A percentile compares a stretch with the other conserved stretches of the same genome.
These are phyloP conservation scores for Cynaeus angustus DNA, from an alignment of 2,888 invertebrate species.

Conservation along the genomic window DNA sequence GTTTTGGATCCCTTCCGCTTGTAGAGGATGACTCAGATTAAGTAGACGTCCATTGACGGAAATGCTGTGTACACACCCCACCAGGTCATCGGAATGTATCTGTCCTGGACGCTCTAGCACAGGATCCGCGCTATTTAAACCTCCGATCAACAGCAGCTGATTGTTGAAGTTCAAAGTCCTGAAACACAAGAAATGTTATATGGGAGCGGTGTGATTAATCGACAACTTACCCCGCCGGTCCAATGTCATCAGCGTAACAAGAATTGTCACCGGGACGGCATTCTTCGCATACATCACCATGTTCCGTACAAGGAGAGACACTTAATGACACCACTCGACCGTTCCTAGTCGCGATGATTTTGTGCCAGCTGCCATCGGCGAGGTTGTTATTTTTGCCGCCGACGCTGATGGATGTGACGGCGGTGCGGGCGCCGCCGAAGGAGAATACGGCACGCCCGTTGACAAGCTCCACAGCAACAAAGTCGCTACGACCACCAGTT, in stretches of 20 bases:
- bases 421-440: slow-evolving; percentile 91
- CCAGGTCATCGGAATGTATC: slow-evolving; percentile 92
- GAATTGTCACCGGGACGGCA: slow-evolving; percentile 87
- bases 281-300: slow-evolving; percentile 90
- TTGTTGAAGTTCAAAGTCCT: slow-evolving; percentile 94
- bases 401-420: slow-evolving; percentile 87
- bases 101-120: slow-evolving; percentile 92
- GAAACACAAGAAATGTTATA: slow-evolving; percentile 56
- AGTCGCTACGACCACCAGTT: slow-evolving; percentile 92
- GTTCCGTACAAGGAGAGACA: slow-evolving; percentile 86
- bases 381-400: slow-evolving; percentile 78
- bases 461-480: slow-evolving; percentile 92
- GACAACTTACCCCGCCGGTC: slow-evolving; percentile 87
- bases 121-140: slow-evolving; percentile 88
- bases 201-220: slow-evolving; percentile 27
- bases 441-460: slow-evolving; percentile 90
- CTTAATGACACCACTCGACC: slow-evolving; percentile 91
- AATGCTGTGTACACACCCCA: slow-evolving; percentile 95
- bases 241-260: slow-evolving; percentile 90
- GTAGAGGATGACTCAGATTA: slow-evolving; percentile 85
- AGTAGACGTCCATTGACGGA: slow-evolving; percentile 89
- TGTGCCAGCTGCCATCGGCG: slow-evolving; percentile 93
- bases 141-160: slow-evolving; percentile 89
- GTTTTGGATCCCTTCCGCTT: slow-evolving; percentile 81
- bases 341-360: slow-evolving; percentile 92